A percentile compares a stretch with the other conserved stretches of the same genome.
These are phyloP conservation scores for Onchidella celtica DNA, from an alignment of 2,888 invertebrate species.

Conservation along the genomic window DNA sequence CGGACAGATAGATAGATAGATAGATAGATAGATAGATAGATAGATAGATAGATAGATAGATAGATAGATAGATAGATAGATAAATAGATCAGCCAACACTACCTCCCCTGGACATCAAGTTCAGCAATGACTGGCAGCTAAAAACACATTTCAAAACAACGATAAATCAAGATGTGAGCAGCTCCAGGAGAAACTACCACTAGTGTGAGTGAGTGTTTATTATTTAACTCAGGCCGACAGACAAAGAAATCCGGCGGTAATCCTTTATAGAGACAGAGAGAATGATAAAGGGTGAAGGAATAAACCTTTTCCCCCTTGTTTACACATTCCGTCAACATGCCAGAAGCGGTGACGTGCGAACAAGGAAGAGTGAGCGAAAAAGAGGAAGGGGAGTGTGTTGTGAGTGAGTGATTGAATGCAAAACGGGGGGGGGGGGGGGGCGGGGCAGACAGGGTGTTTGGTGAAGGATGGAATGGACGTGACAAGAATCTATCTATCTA, in stretches of 20 bases:
- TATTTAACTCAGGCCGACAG: not conserved
- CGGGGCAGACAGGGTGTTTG: not conserved
- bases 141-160: too few relatives aligned
- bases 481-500: not conserved
- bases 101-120: too few relatives aligned
- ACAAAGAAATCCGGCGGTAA: slow-evolving; percentile 31
- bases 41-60: too few relatives aligned
- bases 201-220: slow-evolving; percentile 13
- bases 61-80: too few relatives aligned
- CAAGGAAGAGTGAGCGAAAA: not conserved
- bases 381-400: not conserved
- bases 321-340: slow-evolving; percentile 34
- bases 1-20: not conserved
- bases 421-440: not conserved
- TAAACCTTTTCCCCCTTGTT: slow-evolving; percentile 29
- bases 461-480: not conserved
- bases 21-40: too few relatives aligned
- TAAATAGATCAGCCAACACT: too few relatives aligned
- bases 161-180: too few relatives aligned
- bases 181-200: too few relatives aligned
- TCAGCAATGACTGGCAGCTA: too few relatives aligned
- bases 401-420: not conserved
- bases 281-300: slow-evolving; percentile 15
- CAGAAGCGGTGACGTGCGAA: slow-evolving; percentile 34
- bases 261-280: not conserved